phyloP scores from a whole-genome alignment of 2,797 vertebrate genomes.

The Mastacembelus armatus region DNA sequence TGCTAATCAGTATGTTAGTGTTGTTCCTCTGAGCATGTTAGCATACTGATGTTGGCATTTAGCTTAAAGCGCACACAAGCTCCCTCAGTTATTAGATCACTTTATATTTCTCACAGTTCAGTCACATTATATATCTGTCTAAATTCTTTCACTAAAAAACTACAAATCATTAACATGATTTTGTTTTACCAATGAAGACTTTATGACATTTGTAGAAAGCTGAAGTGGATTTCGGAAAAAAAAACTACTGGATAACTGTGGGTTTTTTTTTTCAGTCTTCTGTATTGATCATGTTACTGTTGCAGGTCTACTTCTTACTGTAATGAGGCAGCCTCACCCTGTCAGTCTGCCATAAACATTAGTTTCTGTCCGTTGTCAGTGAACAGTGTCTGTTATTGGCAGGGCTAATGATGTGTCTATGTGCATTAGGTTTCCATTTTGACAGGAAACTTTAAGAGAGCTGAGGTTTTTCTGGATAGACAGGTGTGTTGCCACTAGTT shows the following conservation, averaged over 20 bases:
- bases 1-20: background rate
- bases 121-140: no score
- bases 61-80: background rate
- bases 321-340: conserved; percentile 15
- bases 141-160: no score
- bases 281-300: background rate
- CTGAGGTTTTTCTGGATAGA: background rate
- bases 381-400: background rate
- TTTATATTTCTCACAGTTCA: no score
- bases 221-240: no score
- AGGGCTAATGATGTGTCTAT: background rate
- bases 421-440: conserved; percentile 20
- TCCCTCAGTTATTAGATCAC: no score
- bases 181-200: no score
- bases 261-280: background rate
- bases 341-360: background rate
- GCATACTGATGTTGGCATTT: no score
- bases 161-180: background rate
- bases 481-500: conserved; percentile 12
- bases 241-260: background rate
- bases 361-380: background rate
- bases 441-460: conserved; percentile 30
- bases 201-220: background rate
- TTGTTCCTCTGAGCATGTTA: no score
- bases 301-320: background rate